These are phyloP conservation scores for Periophthalmus modestus DNA, from an alignment of 2,113 vertebrate species.

Conservation along the genomic window DNA sequence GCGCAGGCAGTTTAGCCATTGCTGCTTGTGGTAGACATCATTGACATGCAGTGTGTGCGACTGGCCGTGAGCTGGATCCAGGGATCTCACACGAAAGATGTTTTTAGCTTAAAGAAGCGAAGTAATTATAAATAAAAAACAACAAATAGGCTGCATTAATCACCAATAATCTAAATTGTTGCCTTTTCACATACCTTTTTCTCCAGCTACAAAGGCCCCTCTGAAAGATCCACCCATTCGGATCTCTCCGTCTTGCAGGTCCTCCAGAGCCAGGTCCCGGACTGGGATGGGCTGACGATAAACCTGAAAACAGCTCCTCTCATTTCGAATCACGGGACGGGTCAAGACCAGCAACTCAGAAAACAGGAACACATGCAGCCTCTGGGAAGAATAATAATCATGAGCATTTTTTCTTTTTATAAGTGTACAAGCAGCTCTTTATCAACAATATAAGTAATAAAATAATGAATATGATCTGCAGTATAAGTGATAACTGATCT, in stretches of 20 bases:
- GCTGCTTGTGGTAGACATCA: conserved; percentile 96
- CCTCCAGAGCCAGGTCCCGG: conserved; percentile 87
- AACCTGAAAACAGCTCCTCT: conserved; percentile 91
- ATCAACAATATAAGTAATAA: neutral
- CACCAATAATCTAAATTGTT: too few species aligned
- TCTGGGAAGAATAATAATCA: conserved; percentile 71
- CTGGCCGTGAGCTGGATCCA: conserved; percentile 82
- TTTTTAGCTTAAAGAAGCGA: conserved; percentile 84
- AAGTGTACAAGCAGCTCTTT: neutral
- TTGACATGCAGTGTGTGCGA: conserved; percentile 92
- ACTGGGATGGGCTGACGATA: conserved; percentile 94
- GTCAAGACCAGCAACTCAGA: conserved; percentile 92
- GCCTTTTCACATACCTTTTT: conserved; percentile 83
- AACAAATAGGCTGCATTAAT: too few species aligned
- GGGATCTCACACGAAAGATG: conserved; percentile 89
- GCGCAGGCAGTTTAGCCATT: conserved; percentile 93
- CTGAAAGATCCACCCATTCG: conserved; percentile 94
- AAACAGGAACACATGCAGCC: conserved; percentile 95
- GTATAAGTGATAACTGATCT: neutral
- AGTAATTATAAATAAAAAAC: neutral
- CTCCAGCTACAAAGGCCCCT: conserved; percentile 90
- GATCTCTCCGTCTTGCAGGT: conserved; percentile 93
- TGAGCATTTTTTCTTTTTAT: neutral
- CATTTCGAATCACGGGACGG: conserved; percentile 88
- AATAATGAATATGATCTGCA: neutral